Evolutionary conservation across 2,888 invertebrate genomes (phyloP).

Genomic region (Machimus atricapillus): DNA sequence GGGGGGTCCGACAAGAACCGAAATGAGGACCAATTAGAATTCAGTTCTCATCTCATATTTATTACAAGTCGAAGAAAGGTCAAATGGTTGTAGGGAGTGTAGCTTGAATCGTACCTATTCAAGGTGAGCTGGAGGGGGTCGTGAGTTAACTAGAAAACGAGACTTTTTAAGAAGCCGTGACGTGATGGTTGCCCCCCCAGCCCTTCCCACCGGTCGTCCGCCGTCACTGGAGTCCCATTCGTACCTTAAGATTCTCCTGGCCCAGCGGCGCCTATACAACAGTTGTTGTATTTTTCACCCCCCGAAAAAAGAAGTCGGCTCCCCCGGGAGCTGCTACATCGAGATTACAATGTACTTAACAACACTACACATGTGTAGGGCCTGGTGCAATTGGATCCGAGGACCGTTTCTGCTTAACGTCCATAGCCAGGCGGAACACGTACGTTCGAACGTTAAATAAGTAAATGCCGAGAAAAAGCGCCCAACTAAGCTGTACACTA

Average conservation of each 20-base stretch:
- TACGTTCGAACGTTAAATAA: slow-evolving; percentile 44
- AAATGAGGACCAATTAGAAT: slow-evolving; percentile 45
- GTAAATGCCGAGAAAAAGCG: slow-evolving; percentile 42
- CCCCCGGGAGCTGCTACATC: slow-evolving; percentile 28
- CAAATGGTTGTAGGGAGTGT: slow-evolving; percentile 7
- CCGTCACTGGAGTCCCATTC: background rate
- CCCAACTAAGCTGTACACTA: slow-evolving; percentile 36
- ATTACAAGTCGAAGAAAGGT: slow-evolving; percentile 45
- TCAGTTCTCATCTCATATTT: slow-evolving; percentile 48
- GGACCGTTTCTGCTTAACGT: slow-evolving; percentile 38
- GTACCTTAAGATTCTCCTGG: background rate
- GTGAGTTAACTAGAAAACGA: slow-evolving; percentile 28
- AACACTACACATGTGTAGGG: slow-evolving; percentile 28
- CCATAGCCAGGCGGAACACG: slow-evolving; percentile 46
- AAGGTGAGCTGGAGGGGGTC: slow-evolving; percentile 6
- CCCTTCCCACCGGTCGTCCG: background rate
- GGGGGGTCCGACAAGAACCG: background rate
- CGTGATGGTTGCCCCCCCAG: background rate
- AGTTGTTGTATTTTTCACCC: slow-evolving; percentile 13
- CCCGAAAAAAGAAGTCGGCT: background rate
- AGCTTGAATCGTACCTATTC: slow-evolving; percentile 21
- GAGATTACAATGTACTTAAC: slow-evolving; percentile 42
- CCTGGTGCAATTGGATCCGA: slow-evolving; percentile 26
- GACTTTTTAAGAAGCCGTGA: slow-evolving; percentile 32
- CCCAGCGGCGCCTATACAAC: slow-evolving; percentile 15